Evolutionary conservation across 2,113 vertebrate genomes (phyloP), one percentile per base, ranked within the genome.

Genomic region (Polyodon spathula): DNA sequence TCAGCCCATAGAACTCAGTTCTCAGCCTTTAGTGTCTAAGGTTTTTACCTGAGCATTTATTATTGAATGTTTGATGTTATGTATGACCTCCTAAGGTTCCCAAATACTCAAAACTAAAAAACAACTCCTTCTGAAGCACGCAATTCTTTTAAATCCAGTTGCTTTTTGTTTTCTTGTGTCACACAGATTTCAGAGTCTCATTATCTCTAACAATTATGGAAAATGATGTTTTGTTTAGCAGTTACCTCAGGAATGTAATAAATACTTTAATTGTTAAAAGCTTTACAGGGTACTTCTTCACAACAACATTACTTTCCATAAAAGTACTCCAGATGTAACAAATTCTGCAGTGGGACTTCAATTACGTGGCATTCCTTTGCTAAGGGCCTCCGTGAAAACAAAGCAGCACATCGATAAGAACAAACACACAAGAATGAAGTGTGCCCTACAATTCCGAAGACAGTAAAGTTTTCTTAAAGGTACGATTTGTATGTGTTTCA

Each of bases 231-330:
- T 4, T 4, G 42, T 12, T 44, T 4, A 44, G 42, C 8, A 14
- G 27, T n/a, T 12, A n/a, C 48, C 5, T 5, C 48, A 50, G 48
- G 48, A 50, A 50, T n/a, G 48, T 50, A 11, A 50, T 11, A 50
- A 50, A 50, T 50, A 1, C 48, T 12, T n/a, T 50, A 6, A 11
- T 4, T 44, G 8, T 44, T 12, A 4, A 8, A 44, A 8, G 2
- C 48, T 3, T 11, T n/a, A 50, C 12, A n/a, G 48, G 10, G 14
- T 50, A 9, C 4, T 44, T 44, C 42, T 2, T 50, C 48, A 50
- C 48, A 55, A 55, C 53, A 55, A 55, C n/a, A 55, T 38, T 27
- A 27, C 9, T 10, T 55, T 27, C 53, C 53, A 9, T 55, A 38
- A 8, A 27, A 37, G 53, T 27, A 9, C 6, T 38, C 15, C 53